These are phyloP conservation scores for Lipotes vexillifer DNA, from an alignment of 2,113 vertebrate species.

Conservation along the genomic window DNA sequence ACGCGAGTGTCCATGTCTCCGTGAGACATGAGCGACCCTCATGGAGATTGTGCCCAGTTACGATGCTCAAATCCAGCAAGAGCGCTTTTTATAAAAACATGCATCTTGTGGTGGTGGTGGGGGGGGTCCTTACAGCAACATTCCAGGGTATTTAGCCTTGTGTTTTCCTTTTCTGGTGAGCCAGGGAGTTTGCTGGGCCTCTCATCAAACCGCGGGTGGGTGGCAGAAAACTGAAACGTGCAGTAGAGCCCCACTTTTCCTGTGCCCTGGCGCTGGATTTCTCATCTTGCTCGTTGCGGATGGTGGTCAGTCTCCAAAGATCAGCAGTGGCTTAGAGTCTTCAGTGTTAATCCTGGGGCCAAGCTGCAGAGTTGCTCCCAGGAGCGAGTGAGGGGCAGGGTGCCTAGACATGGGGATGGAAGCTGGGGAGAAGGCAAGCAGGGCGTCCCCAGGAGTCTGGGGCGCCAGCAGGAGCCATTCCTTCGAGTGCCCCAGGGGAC, in stretches of 20 bases:
- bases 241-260: fast-evolving
- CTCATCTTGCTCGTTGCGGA: not conserved
- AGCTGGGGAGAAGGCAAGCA: too few relatives aligned
- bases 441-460: too few relatives aligned
- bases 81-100: not conserved
- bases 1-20: too few relatives aligned
- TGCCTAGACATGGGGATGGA: too few relatives aligned
- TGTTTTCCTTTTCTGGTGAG: not conserved
- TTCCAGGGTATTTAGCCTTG: too few relatives aligned
- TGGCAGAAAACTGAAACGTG: too few relatives aligned
- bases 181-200: not conserved
- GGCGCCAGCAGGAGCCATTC: not conserved
- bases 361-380: not conserved
- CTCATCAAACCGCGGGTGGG: not conserved
- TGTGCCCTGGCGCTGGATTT: not conserved
- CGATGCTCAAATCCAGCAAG: fast-evolving
- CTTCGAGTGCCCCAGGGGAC: too few relatives aligned
- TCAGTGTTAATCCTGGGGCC: not conserved
- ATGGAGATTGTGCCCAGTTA: not conserved
- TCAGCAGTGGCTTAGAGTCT: not conserved
- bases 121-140: not conserved
- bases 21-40: too few relatives aligned
- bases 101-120: too few relatives aligned
- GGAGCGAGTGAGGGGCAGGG: not conserved
- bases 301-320: not conserved